Conservation (phyloP, 2,113 vertebrate species). For the Aspiorhynchus laticeps region DNA sequence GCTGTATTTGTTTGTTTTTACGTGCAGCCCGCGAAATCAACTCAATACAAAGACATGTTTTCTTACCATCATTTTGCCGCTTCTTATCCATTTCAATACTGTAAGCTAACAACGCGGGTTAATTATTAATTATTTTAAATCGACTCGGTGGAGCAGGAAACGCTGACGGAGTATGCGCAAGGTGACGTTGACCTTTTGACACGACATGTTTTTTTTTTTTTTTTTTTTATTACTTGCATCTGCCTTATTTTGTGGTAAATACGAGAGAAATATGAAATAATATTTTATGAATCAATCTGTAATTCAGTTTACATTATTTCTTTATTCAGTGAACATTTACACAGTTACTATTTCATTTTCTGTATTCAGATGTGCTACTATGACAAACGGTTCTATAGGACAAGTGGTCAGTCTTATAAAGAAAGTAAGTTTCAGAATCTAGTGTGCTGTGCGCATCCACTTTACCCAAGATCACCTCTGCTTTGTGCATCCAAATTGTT, state of each 20-base stretch:
- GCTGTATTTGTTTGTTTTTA: neutral
- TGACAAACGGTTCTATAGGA: neutral
- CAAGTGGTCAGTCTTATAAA: neutral
- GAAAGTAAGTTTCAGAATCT: conserved; percentile 67
- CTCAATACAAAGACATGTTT: neutral
- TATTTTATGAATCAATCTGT: neutral
- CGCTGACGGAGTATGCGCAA: neutral
- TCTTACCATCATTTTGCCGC: neutral
- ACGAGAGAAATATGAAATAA: neutral
- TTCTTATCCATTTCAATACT: neutral
- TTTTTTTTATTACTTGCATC: neutral
- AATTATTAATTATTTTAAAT: no score
- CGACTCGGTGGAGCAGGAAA: neutral
- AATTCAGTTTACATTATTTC: neutral
- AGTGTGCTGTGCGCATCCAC: conserved; percentile 55
- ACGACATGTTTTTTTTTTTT: neutral
- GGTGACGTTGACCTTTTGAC: neutral
- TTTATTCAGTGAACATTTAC: neutral
- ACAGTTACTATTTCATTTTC: neutral
- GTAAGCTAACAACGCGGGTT: no score
- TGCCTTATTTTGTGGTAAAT: neutral
- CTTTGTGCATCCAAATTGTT: conserved; percentile 73
- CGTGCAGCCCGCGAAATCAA: neutral
- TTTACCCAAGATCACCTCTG: conserved; percentile 63
- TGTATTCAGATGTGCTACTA: neutral